Base-by-base conservation (phyloP, 1,140 invertebrate species). In the Popillia japonica region DNA sequence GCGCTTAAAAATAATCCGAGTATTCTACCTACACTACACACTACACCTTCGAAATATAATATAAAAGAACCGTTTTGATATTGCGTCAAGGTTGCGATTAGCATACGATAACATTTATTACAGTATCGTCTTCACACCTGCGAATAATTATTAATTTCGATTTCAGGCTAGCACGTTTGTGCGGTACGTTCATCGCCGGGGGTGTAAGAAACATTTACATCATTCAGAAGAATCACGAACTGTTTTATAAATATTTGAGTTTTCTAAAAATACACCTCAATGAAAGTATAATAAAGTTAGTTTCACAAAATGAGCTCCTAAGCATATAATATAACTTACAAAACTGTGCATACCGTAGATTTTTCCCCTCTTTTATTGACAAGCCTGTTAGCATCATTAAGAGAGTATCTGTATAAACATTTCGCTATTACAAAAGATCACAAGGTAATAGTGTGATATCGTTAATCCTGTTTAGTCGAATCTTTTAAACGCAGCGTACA, bases 191-290 rank as follows among this genome's bases (percentile, higher is more conserved):
- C n/a, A n/a, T n/a, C n/a, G n/a, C n/a, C 17, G 44, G 44, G 44
- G 44, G 44, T 48, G 44, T 48, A 48, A 48, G 44, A 48, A 48
- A 48, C 44, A 48, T 48, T 48, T 48, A 48, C 44, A 48, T 48
- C 44, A 48, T 48, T 48, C 11, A 48, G 44, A 48, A 48, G n/a
- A n/a, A n/a, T n/a, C n/a, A n/a, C n/a, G n/a, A n/a, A n/a, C 44
- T 14, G 44, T 14, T 14, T 48, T 48, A 48, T 48, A 48, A 48
- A 48, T 48, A 48, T 48, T 48, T 48, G 44, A 48, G 44, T 48
- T 14, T 48, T 48, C 44, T 48, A 48, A 48, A 48, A 48, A 48
- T 48, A 48, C 44, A n/a, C 11, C 44, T 48, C 44, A 48, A 48
- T 48, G 44, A 48, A 48, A 48, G 11, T 48, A n/a, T 48, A 48